A percentile compares a stretch with the other conserved stretches of the same genome.
These are phyloP conservation scores for Passer montanus DNA, from an alignment of 2,113 vertebrate genomes.

Conservation along the genomic window DNA sequence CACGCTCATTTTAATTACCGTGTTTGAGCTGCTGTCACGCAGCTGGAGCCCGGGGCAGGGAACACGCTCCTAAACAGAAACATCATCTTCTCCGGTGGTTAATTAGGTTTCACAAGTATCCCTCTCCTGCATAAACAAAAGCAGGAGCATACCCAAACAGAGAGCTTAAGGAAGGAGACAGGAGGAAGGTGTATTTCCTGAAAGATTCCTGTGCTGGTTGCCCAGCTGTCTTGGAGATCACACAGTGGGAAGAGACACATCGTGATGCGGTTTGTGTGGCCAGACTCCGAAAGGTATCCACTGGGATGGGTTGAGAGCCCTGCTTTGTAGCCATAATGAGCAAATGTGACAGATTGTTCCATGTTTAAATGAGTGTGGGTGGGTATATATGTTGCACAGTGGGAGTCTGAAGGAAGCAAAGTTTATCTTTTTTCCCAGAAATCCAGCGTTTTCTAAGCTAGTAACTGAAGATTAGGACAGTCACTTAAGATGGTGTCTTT, in stretches of 20 bases:
- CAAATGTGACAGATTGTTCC: neutral
- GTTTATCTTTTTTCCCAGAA: neutral
- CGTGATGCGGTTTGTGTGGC: neutral
- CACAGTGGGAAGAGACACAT: neutral
- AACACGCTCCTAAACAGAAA: neutral
- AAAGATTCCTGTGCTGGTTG: neutral
- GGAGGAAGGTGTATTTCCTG: neutral
- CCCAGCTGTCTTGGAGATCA: neutral
- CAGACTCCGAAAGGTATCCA: neutral
- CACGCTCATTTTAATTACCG: neutral
- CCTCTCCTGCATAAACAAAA: neutral
- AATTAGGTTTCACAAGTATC: conserved; percentile 39
- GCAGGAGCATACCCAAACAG: neutral
- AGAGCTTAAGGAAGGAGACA: neutral
- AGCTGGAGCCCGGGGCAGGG: conserved; percentile 7
- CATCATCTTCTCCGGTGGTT: neutral
- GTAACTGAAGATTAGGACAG: neutral
- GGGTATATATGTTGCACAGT: neutral
- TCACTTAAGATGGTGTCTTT: neutral
- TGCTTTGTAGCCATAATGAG: neutral
- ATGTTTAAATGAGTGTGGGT: neutral
- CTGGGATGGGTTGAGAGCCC: neutral
- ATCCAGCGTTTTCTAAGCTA: neutral
- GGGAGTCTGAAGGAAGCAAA: neutral
- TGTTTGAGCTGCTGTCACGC: conserved; percentile 25